Conservation (phyloP, 2,113 vertebrate genomes). For the Oxyura jamaicensis region DNA sequence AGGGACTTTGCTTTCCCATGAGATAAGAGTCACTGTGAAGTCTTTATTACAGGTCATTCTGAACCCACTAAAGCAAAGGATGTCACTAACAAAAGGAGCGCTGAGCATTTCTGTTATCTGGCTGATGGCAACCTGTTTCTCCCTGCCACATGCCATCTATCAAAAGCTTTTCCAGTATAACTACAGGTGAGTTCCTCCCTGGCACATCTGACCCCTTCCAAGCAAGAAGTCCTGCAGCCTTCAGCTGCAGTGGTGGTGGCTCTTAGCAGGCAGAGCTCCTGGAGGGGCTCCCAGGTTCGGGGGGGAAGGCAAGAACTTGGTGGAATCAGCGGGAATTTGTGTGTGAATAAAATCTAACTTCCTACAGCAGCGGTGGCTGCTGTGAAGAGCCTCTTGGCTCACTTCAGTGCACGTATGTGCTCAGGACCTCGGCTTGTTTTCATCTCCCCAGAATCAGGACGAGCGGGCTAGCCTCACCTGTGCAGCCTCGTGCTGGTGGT, state of each 20-base stretch:
- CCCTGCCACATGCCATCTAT: constrained; percentile 69
- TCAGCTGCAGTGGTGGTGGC: background rate
- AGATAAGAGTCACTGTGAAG: rapidly evolving
- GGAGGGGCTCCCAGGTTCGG: background rate
- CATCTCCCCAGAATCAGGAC: rapidly evolving
- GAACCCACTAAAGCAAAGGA: constrained; percentile 61
- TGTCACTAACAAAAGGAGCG: constrained; percentile 35
- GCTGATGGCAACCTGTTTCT: constrained; percentile 72
- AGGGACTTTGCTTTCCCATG: rapidly evolving
- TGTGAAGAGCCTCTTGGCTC: background rate
- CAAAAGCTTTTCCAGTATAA: constrained; percentile 71
- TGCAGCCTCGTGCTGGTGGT: background rate
- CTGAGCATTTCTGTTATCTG: constrained; percentile 68
- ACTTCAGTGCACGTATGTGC: background rate
- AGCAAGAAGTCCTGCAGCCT: rapidly evolving
- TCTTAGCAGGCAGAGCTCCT: no score
- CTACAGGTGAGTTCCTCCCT: constrained; percentile 53
- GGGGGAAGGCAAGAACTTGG: rapidly evolving
- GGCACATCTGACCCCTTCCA: background rate
- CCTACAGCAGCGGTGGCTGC: background rate
- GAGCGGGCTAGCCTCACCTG: no score
- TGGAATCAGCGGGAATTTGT: background rate
- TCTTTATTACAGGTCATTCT: constrained; percentile 63
- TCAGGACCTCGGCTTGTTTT: no score
- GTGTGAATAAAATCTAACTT: background rate